These are phyloP conservation scores for Ips typographus DNA, from an alignment of 1,140 invertebrate genomes.

Conservation along the genomic window DNA sequence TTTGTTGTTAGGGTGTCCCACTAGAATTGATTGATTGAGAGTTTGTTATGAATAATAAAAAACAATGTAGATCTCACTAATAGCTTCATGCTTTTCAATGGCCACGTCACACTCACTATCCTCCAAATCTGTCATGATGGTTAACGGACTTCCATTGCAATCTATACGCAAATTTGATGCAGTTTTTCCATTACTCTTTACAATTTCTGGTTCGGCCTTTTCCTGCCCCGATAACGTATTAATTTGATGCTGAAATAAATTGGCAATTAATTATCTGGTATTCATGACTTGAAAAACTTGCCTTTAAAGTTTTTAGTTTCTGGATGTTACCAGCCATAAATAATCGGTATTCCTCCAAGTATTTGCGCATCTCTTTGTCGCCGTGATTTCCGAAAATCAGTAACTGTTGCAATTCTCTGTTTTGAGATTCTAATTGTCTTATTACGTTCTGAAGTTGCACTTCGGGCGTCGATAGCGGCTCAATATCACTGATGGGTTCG, in stretches of 20 bases:
- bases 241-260: constrained; percentile 16
- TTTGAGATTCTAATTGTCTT: constrained; percentile 61
- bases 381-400: constrained; percentile 40
- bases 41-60: no score
- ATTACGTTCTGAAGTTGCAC: constrained; percentile 63
- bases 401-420: constrained; percentile 50
- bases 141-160: constrained; percentile 8
- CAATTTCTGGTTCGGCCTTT: background rate
- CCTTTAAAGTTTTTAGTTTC: constrained; percentile 61
- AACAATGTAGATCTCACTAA: no score
- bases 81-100: no score
- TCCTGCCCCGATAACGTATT: background rate
- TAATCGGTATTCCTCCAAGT: constrained; percentile 56
- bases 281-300: constrained; percentile 38
- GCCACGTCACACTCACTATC: constrained; percentile 3
- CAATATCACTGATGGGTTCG: constrained; percentile 27
- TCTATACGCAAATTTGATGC: background rate
- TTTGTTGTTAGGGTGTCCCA: constrained; percentile 10
- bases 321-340: constrained; percentile 61
- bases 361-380: constrained; percentile 54
- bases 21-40: no score
- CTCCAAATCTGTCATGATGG: constrained; percentile 20
- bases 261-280: constrained; percentile 22
- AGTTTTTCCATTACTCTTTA: background rate
- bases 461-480: constrained; percentile 46